Evolutionary conservation across 2,888 invertebrate genomes (phyloP), one percentile per base, ranked within the genome.

Genomic region (Arctia plantaginis): DNA sequence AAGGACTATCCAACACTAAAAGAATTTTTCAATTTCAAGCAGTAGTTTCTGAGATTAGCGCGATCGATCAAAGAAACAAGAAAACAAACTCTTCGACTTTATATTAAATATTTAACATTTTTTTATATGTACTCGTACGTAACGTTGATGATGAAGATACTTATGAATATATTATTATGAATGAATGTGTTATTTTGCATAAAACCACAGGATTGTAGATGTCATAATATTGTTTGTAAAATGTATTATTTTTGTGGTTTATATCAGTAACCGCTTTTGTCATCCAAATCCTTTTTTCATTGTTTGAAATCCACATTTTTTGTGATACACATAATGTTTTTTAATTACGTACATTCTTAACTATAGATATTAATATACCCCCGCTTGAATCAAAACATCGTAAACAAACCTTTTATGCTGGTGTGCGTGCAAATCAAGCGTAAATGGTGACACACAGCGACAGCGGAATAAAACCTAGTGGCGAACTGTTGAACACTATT

Each of bases 231-330:
- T 35, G 23, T 15, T 3, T 55, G 6, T 13, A 4, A 1, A 23
- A 67, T 30, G 20, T 18, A n/a, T 68, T 69, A 51, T 51, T 69
- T 35, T 55, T 62, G 62, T 44, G 62, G 59, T 70, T 59, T 23
- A 69, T 33, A 55, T 39, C 18, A 15, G 35, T 27, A 55, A n/a
- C 33, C 7, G 13, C 67, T 20, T 47, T 47, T 69, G 35, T 51
- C 35, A 51, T 51, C 30, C n/a, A 35, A 35, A 47, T 47, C 35
- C 8, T 33, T 33, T 59, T 51, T n/a, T 35, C 23, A 18, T 69
- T 23, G 33, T 69, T 51, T 15, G n/a, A 20, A 35, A 55, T 13
- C n/a, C 1, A 20, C 3, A n/a, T 39, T 15, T 51, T 35, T 68
- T 67, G 44, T 44, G 1, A 67, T 47, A 47, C 30, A 18, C 33